These are phyloP conservation scores for Cyaniris semiargus DNA, from an alignment of 2,888 invertebrate genomes.

Conservation along the genomic window DNA sequence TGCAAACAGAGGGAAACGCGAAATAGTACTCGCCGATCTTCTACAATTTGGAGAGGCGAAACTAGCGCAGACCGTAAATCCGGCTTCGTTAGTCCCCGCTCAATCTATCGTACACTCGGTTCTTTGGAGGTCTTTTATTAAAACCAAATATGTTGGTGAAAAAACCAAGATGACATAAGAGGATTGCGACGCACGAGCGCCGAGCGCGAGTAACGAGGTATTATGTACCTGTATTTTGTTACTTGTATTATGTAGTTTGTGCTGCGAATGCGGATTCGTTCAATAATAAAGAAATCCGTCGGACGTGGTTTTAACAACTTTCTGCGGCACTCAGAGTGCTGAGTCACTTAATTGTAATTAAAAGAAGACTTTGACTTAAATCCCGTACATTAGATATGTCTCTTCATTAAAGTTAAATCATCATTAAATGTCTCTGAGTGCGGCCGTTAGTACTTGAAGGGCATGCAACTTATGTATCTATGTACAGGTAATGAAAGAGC, in stretches of 20 bases:
- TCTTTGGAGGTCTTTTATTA: constrained; percentile 32
- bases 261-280: neutral
- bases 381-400: no score
- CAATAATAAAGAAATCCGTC: neutral
- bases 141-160: constrained; percentile 26
- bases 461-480: no score
- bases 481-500: neutral
- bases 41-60: constrained; percentile 32
- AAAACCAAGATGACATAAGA: constrained; percentile 31
- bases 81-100: constrained; percentile 36
- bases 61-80: constrained; percentile 32
- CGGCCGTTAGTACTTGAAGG: no score
- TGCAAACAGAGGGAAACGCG: constrained; percentile 9
- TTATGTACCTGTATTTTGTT: neutral
- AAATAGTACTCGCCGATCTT: constrained; percentile 30
- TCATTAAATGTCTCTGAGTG: no score
- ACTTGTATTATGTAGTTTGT: neutral
- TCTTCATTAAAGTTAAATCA: no score
- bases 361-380: no score
- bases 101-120: constrained; percentile 20
- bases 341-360: no score
- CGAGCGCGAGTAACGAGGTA: neutral
- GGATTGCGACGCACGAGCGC: constrained; percentile 7
- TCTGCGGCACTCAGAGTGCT: no score
- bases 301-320: neutral